Evolutionary conservation across 2,113 vertebrate genomes (phyloP).

Genomic region (Nipponia nippon): DNA sequence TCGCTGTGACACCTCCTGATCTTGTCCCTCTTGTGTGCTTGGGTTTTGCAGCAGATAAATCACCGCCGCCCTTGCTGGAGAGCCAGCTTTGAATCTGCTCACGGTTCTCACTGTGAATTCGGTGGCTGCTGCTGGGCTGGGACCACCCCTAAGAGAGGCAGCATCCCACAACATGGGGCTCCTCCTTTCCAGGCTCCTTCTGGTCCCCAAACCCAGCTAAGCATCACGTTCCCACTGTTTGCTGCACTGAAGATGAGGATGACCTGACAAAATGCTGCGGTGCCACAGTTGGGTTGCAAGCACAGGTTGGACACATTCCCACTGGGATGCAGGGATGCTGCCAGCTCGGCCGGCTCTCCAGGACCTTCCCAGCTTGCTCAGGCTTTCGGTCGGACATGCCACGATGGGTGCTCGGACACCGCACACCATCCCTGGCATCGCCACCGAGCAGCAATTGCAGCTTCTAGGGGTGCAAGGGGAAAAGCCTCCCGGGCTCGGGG

Average conservation of each 20-base stretch:
- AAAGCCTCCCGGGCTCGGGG: background rate
- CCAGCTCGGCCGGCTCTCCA: background rate
- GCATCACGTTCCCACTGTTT: background rate
- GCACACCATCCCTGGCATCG: fast-evolving
- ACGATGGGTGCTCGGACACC: background rate
- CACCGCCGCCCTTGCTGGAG: background rate
- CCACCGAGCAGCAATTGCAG: fast-evolving
- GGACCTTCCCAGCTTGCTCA: background rate
- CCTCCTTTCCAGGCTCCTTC: background rate
- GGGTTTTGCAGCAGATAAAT: background rate
- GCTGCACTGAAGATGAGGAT: background rate
- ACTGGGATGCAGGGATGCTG: background rate
- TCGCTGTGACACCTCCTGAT: background rate
- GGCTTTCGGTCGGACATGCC: background rate
- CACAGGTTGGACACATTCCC: background rate
- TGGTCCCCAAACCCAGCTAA: background rate
- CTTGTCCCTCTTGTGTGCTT: background rate
- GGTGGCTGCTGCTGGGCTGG: background rate
- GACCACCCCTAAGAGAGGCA: background rate
- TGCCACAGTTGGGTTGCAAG: background rate
- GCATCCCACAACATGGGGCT: fast-evolving
- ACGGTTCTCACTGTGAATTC: background rate
- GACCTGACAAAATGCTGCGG: background rate
- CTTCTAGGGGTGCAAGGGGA: background rate
- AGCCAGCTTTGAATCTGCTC: background rate